Evolutionary conservation across 2,888 invertebrate species (phyloP).

Genomic region (Eubasilissa splendida): DNA sequence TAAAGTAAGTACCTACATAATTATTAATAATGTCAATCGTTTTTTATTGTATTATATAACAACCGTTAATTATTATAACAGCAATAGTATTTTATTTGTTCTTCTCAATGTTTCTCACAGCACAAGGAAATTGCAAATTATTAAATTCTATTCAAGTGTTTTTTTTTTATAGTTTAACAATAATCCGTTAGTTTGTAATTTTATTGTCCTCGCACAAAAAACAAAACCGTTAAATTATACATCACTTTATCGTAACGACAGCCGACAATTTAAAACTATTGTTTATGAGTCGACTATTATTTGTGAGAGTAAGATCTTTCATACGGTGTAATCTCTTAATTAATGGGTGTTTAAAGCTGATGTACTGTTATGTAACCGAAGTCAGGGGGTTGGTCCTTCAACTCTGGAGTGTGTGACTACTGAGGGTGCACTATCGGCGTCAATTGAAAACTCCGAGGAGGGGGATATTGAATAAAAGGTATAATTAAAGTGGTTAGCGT

Average conservation of each 20-base stretch:
- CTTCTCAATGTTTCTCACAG: no score
- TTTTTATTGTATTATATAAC: no score
- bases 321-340: constrained; percentile 53
- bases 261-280: constrained; percentile 26
- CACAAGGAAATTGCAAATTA: no score
- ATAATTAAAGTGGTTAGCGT: no score
- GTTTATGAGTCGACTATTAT: not conserved
- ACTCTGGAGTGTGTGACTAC: constrained; percentile 1
- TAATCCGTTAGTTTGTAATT: not conserved
- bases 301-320: constrained; percentile 29
- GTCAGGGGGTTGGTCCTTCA: constrained; percentile 57
- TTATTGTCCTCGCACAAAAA: not conserved
- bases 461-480: not conserved
- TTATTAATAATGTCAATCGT: no score
- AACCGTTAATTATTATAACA: no score
- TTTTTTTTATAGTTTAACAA: constrained; percentile 10
- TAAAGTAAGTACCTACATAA: no score
- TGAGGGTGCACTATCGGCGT: constrained; percentile 22
- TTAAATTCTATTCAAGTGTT: constrained; percentile 24
- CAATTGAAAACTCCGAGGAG: constrained; percentile 23
- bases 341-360: constrained; percentile 52
- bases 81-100: no score
- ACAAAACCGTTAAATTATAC: constrained; percentile 29
- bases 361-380: constrained; percentile 50
- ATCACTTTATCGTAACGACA: constrained; percentile 16